Evolutionary conservation across 2,113 vertebrate genomes (phyloP).

Genomic region (Phalacrocorax brasilianus): DNA sequence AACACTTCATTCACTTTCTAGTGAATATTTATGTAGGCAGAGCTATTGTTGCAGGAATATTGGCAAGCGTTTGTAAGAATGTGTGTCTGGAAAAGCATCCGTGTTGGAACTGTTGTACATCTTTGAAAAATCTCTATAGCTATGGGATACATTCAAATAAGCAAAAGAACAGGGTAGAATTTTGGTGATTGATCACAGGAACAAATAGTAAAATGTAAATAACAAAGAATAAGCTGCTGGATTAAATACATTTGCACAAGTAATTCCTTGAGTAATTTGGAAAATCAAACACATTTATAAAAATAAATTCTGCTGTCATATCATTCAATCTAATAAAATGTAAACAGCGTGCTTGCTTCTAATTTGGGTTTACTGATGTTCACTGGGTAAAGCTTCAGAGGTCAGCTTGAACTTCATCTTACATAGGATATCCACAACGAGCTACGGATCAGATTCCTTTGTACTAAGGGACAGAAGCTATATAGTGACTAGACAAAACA

Average conservation of each 20-base stretch:
- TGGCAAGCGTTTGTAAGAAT: neutral
- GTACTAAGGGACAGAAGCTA: neutral
- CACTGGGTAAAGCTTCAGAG: neutral
- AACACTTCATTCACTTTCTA: neutral
- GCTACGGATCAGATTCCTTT: neutral
- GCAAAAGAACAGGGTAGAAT: neutral
- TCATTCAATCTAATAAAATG: neutral
- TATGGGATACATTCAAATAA: neutral
- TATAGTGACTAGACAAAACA: neutral
- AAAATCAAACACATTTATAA: neutral
- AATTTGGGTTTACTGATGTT: neutral
- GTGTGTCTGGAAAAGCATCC: neutral
- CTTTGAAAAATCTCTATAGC: neutral
- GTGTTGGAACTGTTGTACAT: neutral
- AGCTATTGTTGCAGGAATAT: neutral
- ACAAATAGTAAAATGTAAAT: neutral
- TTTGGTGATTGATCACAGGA: neutral
- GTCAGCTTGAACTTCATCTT: neutral
- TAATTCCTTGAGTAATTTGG: neutral
- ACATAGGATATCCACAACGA: neutral
- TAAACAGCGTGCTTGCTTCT: neutral
- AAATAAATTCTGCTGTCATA: neutral
- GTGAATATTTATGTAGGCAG: neutral
- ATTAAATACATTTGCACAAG: neutral
- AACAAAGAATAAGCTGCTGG: neutral